Evolutionary conservation across 23 tunicate genomes (phyloP).

Genomic region (Corella eumyota): DNA sequence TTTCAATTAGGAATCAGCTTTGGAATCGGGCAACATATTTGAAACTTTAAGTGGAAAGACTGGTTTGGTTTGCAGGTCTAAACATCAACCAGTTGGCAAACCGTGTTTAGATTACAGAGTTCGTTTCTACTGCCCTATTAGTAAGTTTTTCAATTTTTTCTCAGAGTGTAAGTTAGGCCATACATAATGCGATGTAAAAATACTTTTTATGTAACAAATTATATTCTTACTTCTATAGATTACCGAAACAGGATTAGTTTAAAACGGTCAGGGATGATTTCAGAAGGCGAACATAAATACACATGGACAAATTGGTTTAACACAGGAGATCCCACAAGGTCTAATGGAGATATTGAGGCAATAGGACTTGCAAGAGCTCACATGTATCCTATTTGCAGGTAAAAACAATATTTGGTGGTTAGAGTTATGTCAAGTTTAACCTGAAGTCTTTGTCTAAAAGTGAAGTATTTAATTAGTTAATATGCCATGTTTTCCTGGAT

Average conservation of each 20-base stretch:
- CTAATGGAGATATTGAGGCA: background rate
- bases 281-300: background rate
- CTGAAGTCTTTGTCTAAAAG: no score
- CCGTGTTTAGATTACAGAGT: constrained; percentile 76
- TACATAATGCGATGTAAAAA: no score
- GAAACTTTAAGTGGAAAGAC: constrained; percentile 12
- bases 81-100: constrained; percentile 35
- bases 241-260: no score
- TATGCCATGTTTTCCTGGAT: no score
- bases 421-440: no score
- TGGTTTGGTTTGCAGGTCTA: constrained; percentile 58
- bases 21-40: constrained; percentile 38
- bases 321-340: background rate
- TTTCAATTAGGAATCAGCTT: constrained; percentile 26
- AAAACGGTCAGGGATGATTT: no score
- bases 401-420: no score
- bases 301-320: constrained; percentile 3
- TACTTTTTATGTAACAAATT: no score
- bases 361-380: constrained; percentile 1
- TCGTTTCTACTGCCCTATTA: constrained; percentile 59
- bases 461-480: no score
- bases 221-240: no score
- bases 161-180: no score
- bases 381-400: background rate
- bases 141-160: no score